Conservation (phyloP, 2,113 vertebrate genomes). For the Dunckerocampus dactyliophorus region DNA sequence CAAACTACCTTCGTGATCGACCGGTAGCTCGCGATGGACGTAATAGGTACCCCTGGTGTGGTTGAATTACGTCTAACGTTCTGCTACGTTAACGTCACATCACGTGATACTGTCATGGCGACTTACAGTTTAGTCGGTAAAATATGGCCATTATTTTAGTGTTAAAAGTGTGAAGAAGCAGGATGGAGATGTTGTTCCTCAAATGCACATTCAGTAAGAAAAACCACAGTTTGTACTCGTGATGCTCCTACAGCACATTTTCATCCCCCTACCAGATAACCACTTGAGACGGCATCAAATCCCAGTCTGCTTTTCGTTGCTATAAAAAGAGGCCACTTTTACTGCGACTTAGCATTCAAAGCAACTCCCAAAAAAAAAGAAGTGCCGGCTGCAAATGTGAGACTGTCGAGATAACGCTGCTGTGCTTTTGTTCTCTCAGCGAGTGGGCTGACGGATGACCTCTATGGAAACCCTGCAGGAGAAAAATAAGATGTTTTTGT, state of each 20-base stretch:
- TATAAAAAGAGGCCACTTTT: neutral
- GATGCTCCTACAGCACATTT: constrained; percentile 14
- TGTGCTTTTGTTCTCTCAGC: constrained; percentile 10
- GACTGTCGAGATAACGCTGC: constrained; percentile 7
- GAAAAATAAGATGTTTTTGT: neutral
- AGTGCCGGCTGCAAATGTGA: constrained; percentile 3
- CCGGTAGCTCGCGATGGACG: no score
- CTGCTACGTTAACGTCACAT: no score
- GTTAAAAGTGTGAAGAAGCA: no score
- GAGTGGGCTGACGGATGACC: neutral
- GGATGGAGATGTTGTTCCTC: no score
- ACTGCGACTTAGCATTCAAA: constrained; percentile 7
- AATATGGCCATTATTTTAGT: no score
- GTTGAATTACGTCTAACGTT: no score
- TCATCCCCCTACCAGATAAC: neutral
- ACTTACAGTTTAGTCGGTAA: no score
- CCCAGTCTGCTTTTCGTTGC: neutral
- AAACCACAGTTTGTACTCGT: constrained; percentile 20
- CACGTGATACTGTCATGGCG: no score
- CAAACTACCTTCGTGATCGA: no score
- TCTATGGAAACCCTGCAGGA: constrained; percentile 21
- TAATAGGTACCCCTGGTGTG: no score
- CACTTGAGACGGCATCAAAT: constrained; percentile 2
- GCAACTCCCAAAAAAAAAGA: neutral
- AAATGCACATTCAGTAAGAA: neutral